Conservation (phyloP, 1,140 invertebrate species). For the Panagrolaimus sp. region DNA sequence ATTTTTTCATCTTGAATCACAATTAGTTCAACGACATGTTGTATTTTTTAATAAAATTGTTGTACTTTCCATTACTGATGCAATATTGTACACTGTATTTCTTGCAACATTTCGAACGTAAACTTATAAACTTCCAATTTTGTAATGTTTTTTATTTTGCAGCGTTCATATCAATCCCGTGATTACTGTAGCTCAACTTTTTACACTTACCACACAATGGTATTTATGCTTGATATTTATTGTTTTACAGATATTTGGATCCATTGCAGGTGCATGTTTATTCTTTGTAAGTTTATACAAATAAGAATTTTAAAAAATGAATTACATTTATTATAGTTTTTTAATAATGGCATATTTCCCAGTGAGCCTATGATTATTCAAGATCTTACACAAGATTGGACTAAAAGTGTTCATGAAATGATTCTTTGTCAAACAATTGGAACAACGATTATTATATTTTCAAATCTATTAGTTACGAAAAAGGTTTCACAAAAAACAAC, state of each 20-base stretch:
- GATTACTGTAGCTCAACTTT: constrained; percentile 22
- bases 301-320: not conserved
- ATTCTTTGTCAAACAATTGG: constrained; percentile 25
- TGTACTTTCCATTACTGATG: constrained; percentile 18
- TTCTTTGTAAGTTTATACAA: constrained; percentile 13
- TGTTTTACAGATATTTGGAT: constrained; percentile 15
- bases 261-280: not conserved
- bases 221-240: constrained; percentile 21
- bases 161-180: constrained; percentile 23
- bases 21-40: constrained; percentile 21
- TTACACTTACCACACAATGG: constrained; percentile 27
- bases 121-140: constrained; percentile 4
- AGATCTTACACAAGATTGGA: constrained; percentile 20
- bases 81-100: constrained; percentile 16
- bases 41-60: constrained; percentile 18
- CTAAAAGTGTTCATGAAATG: constrained; percentile 20
- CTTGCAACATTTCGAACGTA: constrained; percentile 22
- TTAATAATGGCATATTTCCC: constrained; percentile 7
- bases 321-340: constrained; percentile 1
- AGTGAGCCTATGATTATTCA: constrained; percentile 17
- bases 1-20: constrained; percentile 22
- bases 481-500: not conserved
- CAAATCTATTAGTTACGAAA: constrained; percentile 16
- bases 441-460: constrained; percentile 16
- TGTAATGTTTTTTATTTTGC: not conserved